These are phyloP conservation scores for Hololepta plana DNA, from an alignment of 2,888 invertebrate species.

Conservation along the genomic window DNA sequence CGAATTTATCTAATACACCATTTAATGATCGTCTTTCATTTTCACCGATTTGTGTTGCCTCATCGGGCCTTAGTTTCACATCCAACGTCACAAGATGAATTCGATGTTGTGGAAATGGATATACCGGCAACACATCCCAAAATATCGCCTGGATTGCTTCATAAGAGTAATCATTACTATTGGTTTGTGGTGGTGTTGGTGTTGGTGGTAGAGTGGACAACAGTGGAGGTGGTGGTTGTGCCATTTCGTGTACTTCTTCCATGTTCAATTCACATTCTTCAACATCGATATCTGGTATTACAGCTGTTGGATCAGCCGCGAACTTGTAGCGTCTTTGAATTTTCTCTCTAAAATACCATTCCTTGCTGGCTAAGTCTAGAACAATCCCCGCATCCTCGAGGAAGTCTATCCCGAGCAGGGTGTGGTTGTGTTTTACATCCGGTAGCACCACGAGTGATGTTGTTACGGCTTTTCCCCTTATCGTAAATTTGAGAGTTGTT, in stretches of 20 bases:
- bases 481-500: conserved; percentile 5
- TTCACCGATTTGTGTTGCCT: not conserved
- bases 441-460: conserved; percentile 1
- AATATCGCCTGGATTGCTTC: no score
- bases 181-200: no score
- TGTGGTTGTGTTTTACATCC: not conserved
- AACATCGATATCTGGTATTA: not conserved
- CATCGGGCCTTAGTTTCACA: not conserved
- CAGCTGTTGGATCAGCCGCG: not conserved
- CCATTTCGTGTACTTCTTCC: no score
- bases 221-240: no score
- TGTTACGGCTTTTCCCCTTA: conserved; percentile 1
- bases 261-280: not conserved
- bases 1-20: conserved; percentile 1
- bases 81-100: no score
- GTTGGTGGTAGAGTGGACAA: no score
- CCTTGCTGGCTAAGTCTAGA: not conserved
- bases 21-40: conserved; percentile 1
- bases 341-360: conserved; percentile 2
- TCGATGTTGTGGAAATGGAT: no score
- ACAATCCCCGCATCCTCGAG: conserved; percentile 1
- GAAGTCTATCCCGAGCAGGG: conserved; percentile 3
- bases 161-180: no score
- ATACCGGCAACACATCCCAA: no score
- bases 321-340: conserved; percentile 2